Conservation (phyloP, 2,797 vertebrate species). For the Sebastes kiyomatsui region DNA sequence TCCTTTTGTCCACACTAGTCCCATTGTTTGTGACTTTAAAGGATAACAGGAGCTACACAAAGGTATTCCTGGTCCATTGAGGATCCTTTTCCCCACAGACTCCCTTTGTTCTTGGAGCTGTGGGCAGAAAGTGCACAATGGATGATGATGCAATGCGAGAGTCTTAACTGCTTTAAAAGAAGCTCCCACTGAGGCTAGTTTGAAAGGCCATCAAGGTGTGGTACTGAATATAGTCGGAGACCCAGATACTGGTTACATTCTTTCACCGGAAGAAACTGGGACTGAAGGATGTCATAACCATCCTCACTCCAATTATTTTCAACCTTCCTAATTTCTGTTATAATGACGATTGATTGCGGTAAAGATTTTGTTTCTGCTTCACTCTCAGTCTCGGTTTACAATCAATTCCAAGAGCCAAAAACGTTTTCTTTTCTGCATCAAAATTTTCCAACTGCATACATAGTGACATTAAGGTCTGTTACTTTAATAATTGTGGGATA, state of each 20-base stretch:
- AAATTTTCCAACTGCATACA: neutral
- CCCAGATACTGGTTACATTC: slow-evolving; percentile 26
- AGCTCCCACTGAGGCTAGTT: slow-evolving; percentile 34
- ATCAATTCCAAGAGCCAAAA: neutral
- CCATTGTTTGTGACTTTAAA: slow-evolving; percentile 76
- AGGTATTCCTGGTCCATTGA: slow-evolving; percentile 64
- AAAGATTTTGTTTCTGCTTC: neutral
- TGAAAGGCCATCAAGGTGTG: slow-evolving; percentile 63
- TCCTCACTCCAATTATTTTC: neutral
- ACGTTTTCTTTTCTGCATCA: neutral
- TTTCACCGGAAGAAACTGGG: neutral
- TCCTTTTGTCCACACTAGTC: slow-evolving; percentile 62
- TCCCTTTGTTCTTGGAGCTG: slow-evolving; percentile 69
- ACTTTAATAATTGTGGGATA: neutral
- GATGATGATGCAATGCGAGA: slow-evolving; percentile 72
- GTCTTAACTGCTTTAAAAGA: slow-evolving; percentile 54
- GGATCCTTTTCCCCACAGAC: slow-evolving; percentile 55
- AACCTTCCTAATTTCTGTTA: neutral
- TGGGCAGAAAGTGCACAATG: slow-evolving; percentile 72
- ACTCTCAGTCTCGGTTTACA: neutral
- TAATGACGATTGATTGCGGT: neutral
- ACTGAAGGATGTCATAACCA: neutral
- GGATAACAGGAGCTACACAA: slow-evolving; percentile 65
- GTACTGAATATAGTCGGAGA: slow-evolving; percentile 18
- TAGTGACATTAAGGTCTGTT: neutral